Evolutionary conservation across 2,797 vertebrate genomes (phyloP).

Genomic region (Naso thynnoides): DNA sequence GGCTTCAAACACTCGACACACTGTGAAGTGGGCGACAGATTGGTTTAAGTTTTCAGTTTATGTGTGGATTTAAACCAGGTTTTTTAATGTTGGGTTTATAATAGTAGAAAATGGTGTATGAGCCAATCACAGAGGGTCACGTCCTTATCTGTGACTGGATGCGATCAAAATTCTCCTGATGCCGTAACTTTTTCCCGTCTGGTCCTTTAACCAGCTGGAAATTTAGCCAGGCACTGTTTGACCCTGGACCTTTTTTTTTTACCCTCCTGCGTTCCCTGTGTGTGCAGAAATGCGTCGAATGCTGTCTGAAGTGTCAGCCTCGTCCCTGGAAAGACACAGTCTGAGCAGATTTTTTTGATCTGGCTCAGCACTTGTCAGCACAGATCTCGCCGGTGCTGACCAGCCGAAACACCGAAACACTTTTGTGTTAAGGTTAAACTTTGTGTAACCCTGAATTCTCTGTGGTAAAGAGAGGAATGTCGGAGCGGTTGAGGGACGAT

Average conservation of each 20-base stretch:
- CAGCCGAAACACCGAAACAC: slow-evolving; percentile 41
- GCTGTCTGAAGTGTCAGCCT: slow-evolving; percentile 51
- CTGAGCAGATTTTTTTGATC: slow-evolving; percentile 59
- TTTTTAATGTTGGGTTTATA: slow-evolving; percentile 5
- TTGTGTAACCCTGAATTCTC: slow-evolving; percentile 42
- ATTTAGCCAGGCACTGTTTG: slow-evolving; percentile 24
- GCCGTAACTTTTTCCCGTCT: background rate
- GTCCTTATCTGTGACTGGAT: slow-evolving; percentile 13
- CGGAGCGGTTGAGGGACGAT: slow-evolving; percentile 26
- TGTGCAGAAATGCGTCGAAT: slow-evolving; percentile 38
- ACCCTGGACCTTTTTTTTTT: slow-evolving; percentile 35
- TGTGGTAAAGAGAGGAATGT: slow-evolving; percentile 62
- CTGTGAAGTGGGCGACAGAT: slow-evolving; percentile 14
- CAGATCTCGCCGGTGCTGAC: slow-evolving; percentile 58
- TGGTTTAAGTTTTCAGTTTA: slow-evolving; percentile 30
- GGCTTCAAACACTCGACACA: slow-evolving; percentile 37
- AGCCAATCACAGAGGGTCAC: background rate
- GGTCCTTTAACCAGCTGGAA: slow-evolving; percentile 22
- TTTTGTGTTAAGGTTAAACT: slow-evolving; percentile 58
- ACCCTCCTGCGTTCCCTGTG: slow-evolving; percentile 31
- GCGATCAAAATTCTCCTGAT: background rate
- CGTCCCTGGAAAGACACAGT: slow-evolving; percentile 60
- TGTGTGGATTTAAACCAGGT: background rate
- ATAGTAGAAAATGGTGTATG: background rate
- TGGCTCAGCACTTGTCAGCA: slow-evolving; percentile 72